These are phyloP conservation scores for Planococcus citri DNA, from an alignment of 1,140 invertebrate genomes.

Conservation along the genomic window DNA sequence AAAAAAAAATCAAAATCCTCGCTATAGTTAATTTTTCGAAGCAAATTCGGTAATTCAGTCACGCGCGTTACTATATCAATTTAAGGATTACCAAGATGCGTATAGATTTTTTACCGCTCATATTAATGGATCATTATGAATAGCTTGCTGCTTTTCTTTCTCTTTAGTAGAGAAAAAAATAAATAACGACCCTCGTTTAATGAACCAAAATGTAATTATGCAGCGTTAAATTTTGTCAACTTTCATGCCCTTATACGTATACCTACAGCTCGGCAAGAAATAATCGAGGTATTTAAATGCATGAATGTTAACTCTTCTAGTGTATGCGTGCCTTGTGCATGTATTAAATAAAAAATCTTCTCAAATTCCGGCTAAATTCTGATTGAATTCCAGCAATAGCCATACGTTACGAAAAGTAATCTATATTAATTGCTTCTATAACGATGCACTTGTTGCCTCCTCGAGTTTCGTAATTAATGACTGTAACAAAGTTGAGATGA, in stretches of 20 bases:
- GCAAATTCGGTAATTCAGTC: neutral
- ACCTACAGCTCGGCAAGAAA: neutral
- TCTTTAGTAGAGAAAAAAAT: too few relatives aligned
- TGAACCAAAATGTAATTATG: neutral
- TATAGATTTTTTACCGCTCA: neutral
- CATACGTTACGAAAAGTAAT: neutral
- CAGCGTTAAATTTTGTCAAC: neutral
- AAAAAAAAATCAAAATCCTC: neutral
- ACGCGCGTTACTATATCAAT: neutral
- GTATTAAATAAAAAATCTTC: too few relatives aligned
- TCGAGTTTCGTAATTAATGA: neutral
- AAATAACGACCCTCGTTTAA: neutral
- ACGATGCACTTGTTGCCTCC: neutral
- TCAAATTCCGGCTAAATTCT: too few relatives aligned
- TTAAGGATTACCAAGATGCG: neutral
- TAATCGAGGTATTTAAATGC: neutral
- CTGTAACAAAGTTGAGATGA: neutral
- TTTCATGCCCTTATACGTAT: neutral
- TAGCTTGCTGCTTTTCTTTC: too few relatives aligned
- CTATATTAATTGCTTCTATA: constrained; percentile 8
- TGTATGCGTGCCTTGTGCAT: neutral
- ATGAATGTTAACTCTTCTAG: neutral
- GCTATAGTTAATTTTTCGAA: neutral
- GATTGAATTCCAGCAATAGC: neutral
- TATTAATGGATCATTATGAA: constrained; percentile 8